These are phyloP conservation scores for Julus scanicus DNA, from an alignment of 2,888 invertebrate genomes.

Conservation along the genomic window DNA sequence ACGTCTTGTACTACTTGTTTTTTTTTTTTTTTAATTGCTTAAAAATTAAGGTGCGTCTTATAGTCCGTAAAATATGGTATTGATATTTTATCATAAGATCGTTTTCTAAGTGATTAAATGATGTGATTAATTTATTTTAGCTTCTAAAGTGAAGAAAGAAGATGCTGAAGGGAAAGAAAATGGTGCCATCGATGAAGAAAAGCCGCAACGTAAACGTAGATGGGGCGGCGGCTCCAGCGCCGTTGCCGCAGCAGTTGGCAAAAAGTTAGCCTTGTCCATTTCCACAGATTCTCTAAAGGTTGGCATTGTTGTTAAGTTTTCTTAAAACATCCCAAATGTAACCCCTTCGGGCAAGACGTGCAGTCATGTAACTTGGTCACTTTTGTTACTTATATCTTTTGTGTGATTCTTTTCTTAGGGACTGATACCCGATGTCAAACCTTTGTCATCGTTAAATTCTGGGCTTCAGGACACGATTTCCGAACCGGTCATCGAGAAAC, in stretches of 20 bases:
- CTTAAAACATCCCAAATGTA: not conserved
- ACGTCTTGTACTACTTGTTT: too few relatives aligned
- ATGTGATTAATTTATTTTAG: constrained; percentile 9
- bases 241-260: constrained; percentile 64
- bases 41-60: too few relatives aligned
- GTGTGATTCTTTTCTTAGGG: constrained; percentile 61
- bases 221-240: constrained; percentile 66
- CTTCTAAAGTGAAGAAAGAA: constrained; percentile 60
- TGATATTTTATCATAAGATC: too few relatives aligned
- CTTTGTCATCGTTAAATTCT: constrained; percentile 67
- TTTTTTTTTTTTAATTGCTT: too few relatives aligned
- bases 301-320: constrained; percentile 54
- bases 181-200: constrained; percentile 51
- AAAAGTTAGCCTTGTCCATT: constrained; percentile 76
- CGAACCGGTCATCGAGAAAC: not conserved
- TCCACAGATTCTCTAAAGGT: constrained; percentile 79
- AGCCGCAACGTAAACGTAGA: constrained; percentile 65
- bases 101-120: too few relatives aligned
- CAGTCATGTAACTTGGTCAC: too few relatives aligned
- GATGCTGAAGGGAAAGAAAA: constrained; percentile 60
- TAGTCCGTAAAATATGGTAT: too few relatives aligned
- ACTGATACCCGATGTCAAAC: constrained; percentile 69
- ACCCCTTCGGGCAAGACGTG: not conserved
- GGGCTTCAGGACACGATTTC: constrained; percentile 63
- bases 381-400: not conserved